Conservation (phyloP, 2,797 vertebrate genomes). For the Sebastes glaucus region DNA sequence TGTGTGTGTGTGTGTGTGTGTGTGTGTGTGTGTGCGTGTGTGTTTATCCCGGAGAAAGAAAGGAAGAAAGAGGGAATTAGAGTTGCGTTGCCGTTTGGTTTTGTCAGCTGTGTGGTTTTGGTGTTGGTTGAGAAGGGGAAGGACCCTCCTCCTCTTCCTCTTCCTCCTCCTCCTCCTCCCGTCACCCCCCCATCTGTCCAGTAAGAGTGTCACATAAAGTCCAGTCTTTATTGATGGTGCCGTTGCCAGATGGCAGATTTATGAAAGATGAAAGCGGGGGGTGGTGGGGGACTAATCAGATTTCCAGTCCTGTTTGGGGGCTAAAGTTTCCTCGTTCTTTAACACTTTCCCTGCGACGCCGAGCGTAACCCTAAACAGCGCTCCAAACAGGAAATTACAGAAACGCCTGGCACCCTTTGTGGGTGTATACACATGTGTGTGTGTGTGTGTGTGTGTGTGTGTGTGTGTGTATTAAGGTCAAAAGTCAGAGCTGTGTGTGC, state of each 20-base stretch:
- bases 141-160: background rate
- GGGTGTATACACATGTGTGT: background rate
- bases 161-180: background rate
- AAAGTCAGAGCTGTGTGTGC: constrained; percentile 17
- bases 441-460: no score
- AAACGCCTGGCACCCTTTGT: constrained; percentile 67
- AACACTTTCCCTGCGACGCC: constrained; percentile 79
- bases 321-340: constrained; percentile 80
- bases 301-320: constrained; percentile 83
- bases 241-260: constrained; percentile 84
- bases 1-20: background rate
- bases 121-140: constrained; percentile 17
- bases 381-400: constrained; percentile 84
- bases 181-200: constrained; percentile 58
- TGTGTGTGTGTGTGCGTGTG: background rate
- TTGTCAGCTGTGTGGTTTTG: constrained; percentile 51
- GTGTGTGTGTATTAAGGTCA: constrained; percentile 41
- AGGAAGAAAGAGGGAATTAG: background rate
- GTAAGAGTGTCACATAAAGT: constrained; percentile 81
- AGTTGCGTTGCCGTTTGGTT: constrained; percentile 1
- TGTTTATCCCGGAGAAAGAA: background rate
- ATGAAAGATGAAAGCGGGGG: constrained; percentile 82
- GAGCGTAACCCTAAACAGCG: constrained; percentile 81
- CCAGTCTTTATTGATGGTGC: constrained; percentile 80
- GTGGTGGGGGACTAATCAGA: constrained; percentile 76